Evolutionary conservation across 2,113 vertebrate species (phyloP).

Genomic region (Thermophis baileyi): DNA sequence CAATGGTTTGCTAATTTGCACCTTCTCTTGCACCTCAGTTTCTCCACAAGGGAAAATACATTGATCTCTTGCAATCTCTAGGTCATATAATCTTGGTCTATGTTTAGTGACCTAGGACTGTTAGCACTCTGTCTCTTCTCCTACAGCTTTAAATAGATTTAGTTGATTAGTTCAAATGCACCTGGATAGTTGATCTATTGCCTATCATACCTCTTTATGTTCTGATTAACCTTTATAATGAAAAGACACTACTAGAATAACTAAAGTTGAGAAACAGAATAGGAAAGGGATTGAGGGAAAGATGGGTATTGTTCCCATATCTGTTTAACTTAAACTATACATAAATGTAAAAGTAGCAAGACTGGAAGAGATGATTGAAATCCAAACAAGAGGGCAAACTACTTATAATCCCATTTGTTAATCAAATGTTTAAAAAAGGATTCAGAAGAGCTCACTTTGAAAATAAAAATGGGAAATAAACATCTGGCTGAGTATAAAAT

Average conservation of each 20-base stretch:
- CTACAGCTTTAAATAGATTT: neutral
- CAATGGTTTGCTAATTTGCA: neutral
- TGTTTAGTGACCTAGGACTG: neutral
- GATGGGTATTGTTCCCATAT: neutral
- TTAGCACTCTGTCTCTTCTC: neutral
- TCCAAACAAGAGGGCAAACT: no score
- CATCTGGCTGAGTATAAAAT: no score
- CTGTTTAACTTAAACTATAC: no score
- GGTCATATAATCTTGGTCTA: neutral
- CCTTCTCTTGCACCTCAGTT: neutral
- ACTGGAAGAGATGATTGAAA: no score
- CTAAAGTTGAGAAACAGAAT: neutral
- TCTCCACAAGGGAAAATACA: neutral
- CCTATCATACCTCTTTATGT: neutral
- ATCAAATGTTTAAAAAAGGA: no score
- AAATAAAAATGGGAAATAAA: no score
- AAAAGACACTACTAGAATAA: neutral
- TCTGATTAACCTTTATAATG: neutral
- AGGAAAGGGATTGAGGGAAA: neutral
- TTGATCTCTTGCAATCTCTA: neutral
- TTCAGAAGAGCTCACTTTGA: no score
- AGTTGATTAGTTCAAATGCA: neutral
- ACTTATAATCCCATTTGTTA: no score
- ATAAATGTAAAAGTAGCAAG: no score
- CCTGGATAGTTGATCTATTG: neutral